A percentile compares a stretch with the other conserved stretches of the same genome.
Evolutionary conservation across 2,797 vertebrate genomes (phyloP).

Genomic region (Phalloptychus januarius): DNA sequence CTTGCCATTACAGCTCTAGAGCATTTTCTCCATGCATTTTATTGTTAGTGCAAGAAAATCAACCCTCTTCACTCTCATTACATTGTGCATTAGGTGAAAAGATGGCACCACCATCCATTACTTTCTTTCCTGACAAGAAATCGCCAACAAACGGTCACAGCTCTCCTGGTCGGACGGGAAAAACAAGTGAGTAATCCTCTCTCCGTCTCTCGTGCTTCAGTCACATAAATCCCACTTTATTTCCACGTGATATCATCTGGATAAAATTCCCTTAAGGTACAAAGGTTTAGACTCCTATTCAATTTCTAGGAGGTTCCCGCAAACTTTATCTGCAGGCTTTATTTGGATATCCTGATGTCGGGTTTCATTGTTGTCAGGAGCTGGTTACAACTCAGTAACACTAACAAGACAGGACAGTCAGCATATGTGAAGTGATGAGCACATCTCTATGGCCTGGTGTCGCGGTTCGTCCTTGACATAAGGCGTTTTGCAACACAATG

Average conservation of each 20-base stretch:
- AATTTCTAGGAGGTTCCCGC: constrained; percentile 1
- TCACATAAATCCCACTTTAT: constrained; percentile 23
- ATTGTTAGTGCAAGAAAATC: constrained; percentile 5
- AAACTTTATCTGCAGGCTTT: background rate
- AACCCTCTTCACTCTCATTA: background rate
- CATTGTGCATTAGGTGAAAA: constrained; percentile 64
- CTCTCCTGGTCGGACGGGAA: constrained; percentile 75
- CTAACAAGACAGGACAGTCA: constrained; percentile 35
- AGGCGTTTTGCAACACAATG: constrained; percentile 54
- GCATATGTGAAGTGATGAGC: constrained; percentile 37
- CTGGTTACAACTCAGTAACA: constrained; percentile 18
- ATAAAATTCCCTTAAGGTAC: constrained; percentile 26
- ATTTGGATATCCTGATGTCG: background rate
- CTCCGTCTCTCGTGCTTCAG: background rate
- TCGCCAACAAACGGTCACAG: constrained; percentile 70
- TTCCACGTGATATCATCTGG: constrained; percentile 17
- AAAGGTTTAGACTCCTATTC: constrained; percentile 5
- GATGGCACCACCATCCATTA: constrained; percentile 69
- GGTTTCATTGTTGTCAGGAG: constrained; percentile 15
- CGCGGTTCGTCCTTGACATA: constrained; percentile 59
- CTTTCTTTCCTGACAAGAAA: constrained; percentile 74
- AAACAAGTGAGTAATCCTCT: constrained; percentile 73
- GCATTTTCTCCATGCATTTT: background rate
- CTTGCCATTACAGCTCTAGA: background rate
- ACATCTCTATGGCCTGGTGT: constrained; percentile 35